Conservation (phyloP, 2,797 vertebrate genomes). For the Platyrinchus mystaceus region DNA sequence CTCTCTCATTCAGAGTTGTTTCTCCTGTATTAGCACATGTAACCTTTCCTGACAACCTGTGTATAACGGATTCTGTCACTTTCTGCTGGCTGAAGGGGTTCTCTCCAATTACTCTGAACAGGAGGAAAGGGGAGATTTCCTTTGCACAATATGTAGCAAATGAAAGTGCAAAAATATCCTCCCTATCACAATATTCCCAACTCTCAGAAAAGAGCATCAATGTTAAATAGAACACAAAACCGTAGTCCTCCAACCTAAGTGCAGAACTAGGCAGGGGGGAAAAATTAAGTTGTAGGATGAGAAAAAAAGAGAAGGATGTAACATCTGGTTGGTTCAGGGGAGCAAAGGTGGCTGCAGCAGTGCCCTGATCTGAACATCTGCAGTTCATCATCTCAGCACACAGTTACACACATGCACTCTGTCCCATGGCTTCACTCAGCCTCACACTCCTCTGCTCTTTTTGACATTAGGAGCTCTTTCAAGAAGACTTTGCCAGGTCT, state of each 20-base stretch:
- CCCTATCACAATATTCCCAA: neutral
- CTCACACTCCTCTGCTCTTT: neutral
- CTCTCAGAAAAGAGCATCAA: neutral
- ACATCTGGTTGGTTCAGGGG: neutral
- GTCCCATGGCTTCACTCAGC: neutral
- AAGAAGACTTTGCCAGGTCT: neutral
- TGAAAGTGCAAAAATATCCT: neutral
- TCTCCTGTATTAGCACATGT: neutral
- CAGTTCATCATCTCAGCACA: neutral
- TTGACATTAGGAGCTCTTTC: neutral
- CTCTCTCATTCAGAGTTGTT: neutral
- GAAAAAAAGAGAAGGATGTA: neutral
- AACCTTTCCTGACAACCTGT: neutral
- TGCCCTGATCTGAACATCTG: neutral
- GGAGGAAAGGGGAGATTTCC: neutral
- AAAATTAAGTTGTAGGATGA: neutral
- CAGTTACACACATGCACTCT: neutral
- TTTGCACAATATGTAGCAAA: neutral
- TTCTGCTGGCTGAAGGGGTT: neutral
- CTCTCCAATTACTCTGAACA: neutral
- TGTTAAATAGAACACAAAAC: neutral
- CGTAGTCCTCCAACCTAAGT: accelerated
- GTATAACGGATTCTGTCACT: neutral
- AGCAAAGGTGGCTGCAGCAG: neutral
- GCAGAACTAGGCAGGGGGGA: accelerated